Evolutionary conservation across 2,888 invertebrate species (phyloP), one percentile per base, ranked within the genome.

Genomic region (Microplitis deprimator): DNA sequence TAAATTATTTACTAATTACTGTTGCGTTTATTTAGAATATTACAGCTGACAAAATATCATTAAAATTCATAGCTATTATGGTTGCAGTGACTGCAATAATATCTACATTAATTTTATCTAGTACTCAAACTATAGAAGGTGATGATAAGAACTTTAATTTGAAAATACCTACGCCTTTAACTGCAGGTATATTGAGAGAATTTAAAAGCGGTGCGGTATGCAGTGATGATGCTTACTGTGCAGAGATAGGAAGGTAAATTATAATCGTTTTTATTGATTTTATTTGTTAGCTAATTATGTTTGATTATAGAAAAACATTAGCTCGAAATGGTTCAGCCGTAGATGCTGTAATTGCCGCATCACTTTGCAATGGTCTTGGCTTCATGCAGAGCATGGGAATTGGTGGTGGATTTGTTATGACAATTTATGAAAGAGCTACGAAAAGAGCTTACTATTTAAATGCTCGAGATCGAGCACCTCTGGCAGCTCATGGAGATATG

Each of bases 361-460:
- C 96, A 90, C 94, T 97, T 84, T 98, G 97, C 91, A 95, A 96
- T 84, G 96, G 97, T 0, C 87, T 96, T 0, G 91, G 93, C 61
- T 95, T 95, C 81, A 94, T 94, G 92, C 95, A 96, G 86, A 95
- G 95, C 87, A 95, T 95, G 93, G 97, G 97, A 0, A 90, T 97
- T 4, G 97, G 97, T 1, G 97, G 98, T 72, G 97, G 97, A 4
- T 97, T 97, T 89, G 90, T 97, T 61, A 94, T 96, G 90, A 95
- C 96, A 1, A 92, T 96, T 75, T 97, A 96, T 90, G 93, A 94
- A 81, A 93, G 92, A 80, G 84, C 90, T 59, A 92, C 91, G 1
- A 90, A 92, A 4, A 91, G 89, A 76, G 92, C 94, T 2, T 91
- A 92, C 72, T 92, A 93, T 2, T 86, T 97, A 67, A 94, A 95